These are phyloP conservation scores for Micrasema longulum DNA, from an alignment of 1,140 invertebrate genomes.

Conservation along the genomic window DNA sequence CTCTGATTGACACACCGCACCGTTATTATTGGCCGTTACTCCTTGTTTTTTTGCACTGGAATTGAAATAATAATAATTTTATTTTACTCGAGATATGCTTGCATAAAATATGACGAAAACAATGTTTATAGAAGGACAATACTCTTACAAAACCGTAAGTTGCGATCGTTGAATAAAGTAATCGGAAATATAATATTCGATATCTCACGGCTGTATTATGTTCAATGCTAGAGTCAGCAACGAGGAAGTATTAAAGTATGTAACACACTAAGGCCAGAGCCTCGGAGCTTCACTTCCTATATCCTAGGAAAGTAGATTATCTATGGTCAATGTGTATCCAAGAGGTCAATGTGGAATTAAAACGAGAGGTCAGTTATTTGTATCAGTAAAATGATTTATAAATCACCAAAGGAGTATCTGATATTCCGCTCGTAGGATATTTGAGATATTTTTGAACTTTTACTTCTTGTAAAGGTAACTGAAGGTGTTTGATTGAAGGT, in stretches of 20 bases:
- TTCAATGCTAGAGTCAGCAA: conserved; percentile 25
- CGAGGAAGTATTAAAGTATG: conserved; percentile 21
- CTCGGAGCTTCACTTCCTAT: conserved; percentile 42
- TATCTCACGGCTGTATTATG: conserved; percentile 13
- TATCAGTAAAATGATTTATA: too few species aligned
- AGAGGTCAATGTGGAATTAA: conserved; percentile 44
- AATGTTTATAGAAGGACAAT: too few species aligned
- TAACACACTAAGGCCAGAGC: conserved; percentile 25
- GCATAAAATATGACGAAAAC: too few species aligned
- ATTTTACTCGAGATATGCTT: too few species aligned
- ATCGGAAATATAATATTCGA: conserved; percentile 1
- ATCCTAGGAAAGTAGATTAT: conserved; percentile 47
- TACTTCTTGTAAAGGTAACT: neutral
- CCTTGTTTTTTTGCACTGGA: too few species aligned
- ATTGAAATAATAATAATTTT: too few species aligned
- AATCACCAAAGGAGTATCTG: too few species aligned
- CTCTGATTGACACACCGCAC: neutral
- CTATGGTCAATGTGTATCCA: conserved; percentile 36
- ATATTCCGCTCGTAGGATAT: too few species aligned
- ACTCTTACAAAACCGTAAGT: neutral
- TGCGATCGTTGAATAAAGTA: neutral
- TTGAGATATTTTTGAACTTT: too few species aligned
- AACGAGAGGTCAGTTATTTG: neutral
- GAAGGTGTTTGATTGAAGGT: neutral
- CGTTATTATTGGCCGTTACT: neutral